These are phyloP conservation scores for Andrena dorsata DNA, from an alignment of 2,888 invertebrate species.

Conservation along the genomic window DNA sequence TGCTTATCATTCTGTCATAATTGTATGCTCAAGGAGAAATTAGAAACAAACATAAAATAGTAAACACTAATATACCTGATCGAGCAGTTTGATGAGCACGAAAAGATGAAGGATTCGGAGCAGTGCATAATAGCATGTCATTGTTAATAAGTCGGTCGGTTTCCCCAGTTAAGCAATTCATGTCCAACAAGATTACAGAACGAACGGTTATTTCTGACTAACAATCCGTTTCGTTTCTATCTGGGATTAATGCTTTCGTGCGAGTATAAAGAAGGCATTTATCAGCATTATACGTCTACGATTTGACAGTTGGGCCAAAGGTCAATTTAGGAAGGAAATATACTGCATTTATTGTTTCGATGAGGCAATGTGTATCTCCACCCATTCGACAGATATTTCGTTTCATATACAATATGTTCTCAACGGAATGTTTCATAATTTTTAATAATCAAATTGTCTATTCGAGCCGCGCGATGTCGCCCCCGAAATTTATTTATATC, in stretches of 20 bases:
- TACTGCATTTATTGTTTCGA: conserved; percentile 13
- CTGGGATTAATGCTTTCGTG: background rate
- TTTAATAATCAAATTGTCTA: background rate
- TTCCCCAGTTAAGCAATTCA: conserved; percentile 64
- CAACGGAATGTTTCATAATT: background rate
- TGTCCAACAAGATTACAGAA: conserved; percentile 24
- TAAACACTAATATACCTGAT: conserved; percentile 56
- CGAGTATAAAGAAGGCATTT: conserved; percentile 11
- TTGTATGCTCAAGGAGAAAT: background rate
- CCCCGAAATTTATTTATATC: background rate
- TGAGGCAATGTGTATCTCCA: too few species aligned
- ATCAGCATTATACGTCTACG: conserved; percentile 2
- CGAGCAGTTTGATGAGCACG: conserved; percentile 48
- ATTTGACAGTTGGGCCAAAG: conserved; percentile 20
- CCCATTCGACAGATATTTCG: background rate
- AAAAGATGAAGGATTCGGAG: conserved; percentile 62
- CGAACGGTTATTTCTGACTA: conserved; percentile 21
- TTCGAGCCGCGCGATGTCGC: background rate
- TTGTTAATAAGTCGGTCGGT: conserved; percentile 72
- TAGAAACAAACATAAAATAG: background rate
- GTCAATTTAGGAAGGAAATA: conserved; percentile 6
- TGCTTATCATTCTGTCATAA: background rate
- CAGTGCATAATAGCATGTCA: conserved; percentile 73
- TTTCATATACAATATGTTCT: background rate
- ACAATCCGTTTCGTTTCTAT: background rate